These are phyloP conservation scores for Colius striatus DNA, from an alignment of 2,113 vertebrate genomes.

Conservation along the genomic window DNA sequence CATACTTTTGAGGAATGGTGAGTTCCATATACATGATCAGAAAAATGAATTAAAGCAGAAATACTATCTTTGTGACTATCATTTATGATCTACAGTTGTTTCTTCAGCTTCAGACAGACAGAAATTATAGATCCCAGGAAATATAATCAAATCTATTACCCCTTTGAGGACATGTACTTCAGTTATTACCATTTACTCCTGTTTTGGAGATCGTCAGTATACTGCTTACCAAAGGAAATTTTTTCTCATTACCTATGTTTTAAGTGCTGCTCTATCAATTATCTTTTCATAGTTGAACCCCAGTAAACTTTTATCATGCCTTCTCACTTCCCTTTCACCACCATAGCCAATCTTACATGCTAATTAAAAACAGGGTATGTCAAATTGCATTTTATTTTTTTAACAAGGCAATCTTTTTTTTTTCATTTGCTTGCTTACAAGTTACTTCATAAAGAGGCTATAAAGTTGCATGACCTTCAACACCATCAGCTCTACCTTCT, in stretches of 20 bases:
- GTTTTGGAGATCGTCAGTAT: not conserved
- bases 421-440: not conserved
- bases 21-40: not conserved
- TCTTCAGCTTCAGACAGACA: not conserved
- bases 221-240: not conserved
- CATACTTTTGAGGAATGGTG: not conserved
- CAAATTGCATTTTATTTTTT: not conserved
- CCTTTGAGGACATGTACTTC: not conserved
- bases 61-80: not conserved
- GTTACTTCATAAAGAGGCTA: not conserved
- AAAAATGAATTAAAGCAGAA: not conserved
- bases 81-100: not conserved
- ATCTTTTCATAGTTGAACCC: not conserved
- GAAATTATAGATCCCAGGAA: not conserved
- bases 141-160: not conserved
- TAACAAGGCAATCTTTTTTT: not conserved
- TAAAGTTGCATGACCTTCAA: not conserved
- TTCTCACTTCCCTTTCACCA: not conserved
- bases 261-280: not conserved
- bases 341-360: not conserved
- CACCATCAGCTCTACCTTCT: not conserved
- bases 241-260: not conserved
- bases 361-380: not conserved
- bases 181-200: not conserved
- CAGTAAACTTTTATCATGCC: not conserved